Evolutionary conservation across 2,888 invertebrate species (phyloP), one percentile per base, ranked within the genome.

Genomic region (Creontiades dilutus): DNA sequence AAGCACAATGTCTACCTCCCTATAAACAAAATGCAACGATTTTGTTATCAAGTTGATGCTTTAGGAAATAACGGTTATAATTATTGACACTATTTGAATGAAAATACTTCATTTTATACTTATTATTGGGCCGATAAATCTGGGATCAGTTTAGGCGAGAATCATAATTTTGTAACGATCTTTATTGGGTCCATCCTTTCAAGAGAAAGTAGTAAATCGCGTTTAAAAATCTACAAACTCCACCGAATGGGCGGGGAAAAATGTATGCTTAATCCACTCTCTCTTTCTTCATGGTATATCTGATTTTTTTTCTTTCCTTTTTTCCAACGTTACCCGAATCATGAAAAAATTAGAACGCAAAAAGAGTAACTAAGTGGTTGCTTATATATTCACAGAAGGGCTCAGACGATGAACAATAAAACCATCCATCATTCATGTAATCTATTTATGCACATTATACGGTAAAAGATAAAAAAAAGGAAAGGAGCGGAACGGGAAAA

Each of bases 341-440:
- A 81, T 48, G 81, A 81, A 81, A 82, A 82, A 52, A 82, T 82
- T 75, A 85, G 28, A 85, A 28, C 85, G 61, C 61, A 16, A 61
- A 85, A 57, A 61, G 61, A 85, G 85, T 85, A 28, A 68, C 85
- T 61, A 85, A 85, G 85, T 85, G 85, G 85, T 19, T 61, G 85
- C 46, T 75, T 86, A 47, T 75, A 75, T 75, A 75, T 61, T 86
- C 76, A 75, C 75, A 46, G 68, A 46, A 68, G 75, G 48, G 48
- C 19, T 75, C 23, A 13, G 86, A 46, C 16, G 48, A 47, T 75
- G 86, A 86, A 86, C 86, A 86, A 86, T 86, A 86, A 86, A 86
- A 86, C 68, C 86, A 86, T 86, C 86, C 86, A 86, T 86, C 86
- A 86, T 86, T 86, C 75, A 75, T 86, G 75, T 86, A 86, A 86